These are phyloP conservation scores for Thalassoma bifasciatum DNA, from an alignment of 2,113 vertebrate species.

Conservation along the genomic window DNA sequence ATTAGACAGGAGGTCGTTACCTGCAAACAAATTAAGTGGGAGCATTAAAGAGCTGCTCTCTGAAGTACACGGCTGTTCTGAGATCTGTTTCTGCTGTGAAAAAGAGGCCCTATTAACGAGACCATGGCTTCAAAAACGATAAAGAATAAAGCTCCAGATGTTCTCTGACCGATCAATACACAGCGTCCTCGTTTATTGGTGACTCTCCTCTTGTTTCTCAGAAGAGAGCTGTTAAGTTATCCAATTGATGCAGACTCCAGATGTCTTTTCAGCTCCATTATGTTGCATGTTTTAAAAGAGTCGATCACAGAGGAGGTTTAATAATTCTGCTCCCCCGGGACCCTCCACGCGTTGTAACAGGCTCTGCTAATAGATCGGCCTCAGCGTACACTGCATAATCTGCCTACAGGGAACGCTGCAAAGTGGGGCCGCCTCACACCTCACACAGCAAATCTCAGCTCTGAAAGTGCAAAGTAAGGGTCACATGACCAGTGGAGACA, in stretches of 20 bases:
- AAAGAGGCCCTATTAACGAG: no score
- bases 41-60: not conserved
- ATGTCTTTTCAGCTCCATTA: constrained; percentile 16
- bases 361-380: constrained; percentile 3
- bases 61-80: not conserved
- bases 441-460: no score
- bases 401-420: not conserved
- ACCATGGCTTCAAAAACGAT: not conserved
- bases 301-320: constrained; percentile 11
- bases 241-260: constrained; percentile 21
- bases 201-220: constrained; percentile 14
- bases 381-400: not conserved
- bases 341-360: not conserved
- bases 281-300: not conserved
- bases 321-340: constrained; percentile 6
- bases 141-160: not conserved
- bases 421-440: not conserved
- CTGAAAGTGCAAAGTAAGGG: not conserved
- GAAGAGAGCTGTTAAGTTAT: constrained; percentile 23
- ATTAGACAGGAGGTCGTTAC: constrained; percentile 41
- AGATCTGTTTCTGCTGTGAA: not conserved
- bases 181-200: constrained; percentile 13
- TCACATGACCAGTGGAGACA: not conserved
- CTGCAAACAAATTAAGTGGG: constrained; percentile 18
- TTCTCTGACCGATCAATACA: constrained; percentile 20